Percentiles rank a stretch among this genome's conserved stretches.
These are phyloP conservation scores for Plecturocebus donacophilus DNA, from an alignment of 2,113 vertebrate species.

Conservation along the genomic window DNA sequence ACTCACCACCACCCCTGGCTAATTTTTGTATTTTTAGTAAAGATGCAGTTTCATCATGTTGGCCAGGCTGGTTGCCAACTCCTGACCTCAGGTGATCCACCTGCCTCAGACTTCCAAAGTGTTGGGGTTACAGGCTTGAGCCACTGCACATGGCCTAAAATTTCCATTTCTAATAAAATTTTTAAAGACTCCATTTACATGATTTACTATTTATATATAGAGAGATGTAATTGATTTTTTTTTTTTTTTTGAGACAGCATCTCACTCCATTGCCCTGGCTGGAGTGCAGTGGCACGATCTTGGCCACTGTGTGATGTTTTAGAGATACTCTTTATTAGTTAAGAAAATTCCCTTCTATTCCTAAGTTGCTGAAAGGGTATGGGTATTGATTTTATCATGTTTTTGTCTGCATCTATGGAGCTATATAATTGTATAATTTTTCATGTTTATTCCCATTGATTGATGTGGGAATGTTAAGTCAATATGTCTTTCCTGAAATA, in stretches of 20 bases:
- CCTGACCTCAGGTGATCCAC: too few relatives aligned
- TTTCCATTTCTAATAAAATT: neutral
- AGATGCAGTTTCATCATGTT: too few relatives aligned
- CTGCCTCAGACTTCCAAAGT: too few relatives aligned
- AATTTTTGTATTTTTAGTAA: too few relatives aligned
- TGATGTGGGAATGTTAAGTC: constrained; percentile 6
- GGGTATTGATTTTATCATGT: constrained; percentile 3
- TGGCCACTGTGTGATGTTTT: neutral
- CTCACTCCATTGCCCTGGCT: too few relatives aligned
- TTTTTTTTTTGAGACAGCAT: too few relatives aligned
- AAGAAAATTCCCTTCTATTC: neutral
- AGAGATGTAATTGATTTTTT: neutral
- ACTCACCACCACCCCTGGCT: too few relatives aligned
- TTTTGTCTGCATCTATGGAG: neutral
- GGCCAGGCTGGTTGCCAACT: too few relatives aligned
- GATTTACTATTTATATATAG: neutral
- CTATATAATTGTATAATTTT: neutral
- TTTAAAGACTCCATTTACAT: neutral
- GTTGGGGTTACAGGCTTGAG: too few relatives aligned
- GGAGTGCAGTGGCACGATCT: too few relatives aligned
- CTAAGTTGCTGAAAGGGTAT: neutral
- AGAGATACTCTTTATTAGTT: neutral
- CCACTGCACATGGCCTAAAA: neutral
- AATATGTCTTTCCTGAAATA: neutral
- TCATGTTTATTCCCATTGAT: neutral